phyloP scores from a whole-genome alignment of 2,888 invertebrate genomes.

The Electrophaes corylata region DNA sequence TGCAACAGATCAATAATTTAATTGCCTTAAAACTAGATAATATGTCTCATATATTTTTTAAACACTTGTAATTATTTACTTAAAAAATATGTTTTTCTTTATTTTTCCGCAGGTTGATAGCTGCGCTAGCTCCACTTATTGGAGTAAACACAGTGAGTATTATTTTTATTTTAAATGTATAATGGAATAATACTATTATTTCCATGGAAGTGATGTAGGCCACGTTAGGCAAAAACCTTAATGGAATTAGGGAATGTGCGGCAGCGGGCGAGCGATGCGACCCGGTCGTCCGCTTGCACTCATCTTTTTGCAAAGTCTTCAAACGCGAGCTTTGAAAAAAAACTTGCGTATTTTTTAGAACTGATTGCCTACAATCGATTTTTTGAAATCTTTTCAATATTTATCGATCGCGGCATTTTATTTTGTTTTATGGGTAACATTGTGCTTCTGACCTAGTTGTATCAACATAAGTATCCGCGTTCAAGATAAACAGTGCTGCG shows the following conservation, averaged over 20 bases:
- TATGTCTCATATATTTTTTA: not conserved
- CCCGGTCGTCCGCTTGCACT: slow-evolving; percentile 67
- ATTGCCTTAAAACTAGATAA: not conserved
- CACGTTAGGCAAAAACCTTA: slow-evolving; percentile 50
- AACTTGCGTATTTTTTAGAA: slow-evolving; percentile 2
- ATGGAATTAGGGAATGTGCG: slow-evolving; percentile 60
- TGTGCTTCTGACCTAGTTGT: not conserved
- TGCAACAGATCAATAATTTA: not conserved
- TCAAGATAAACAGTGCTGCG: slow-evolving; percentile 7
- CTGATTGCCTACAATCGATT: slow-evolving; percentile 2
- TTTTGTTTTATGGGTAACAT: not conserved
- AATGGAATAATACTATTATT: slow-evolving; percentile 15
- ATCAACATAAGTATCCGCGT: not conserved
- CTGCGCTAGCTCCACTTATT: slow-evolving; percentile 65
- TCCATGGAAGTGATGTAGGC: slow-evolving; percentile 42
- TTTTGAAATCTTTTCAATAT: not conserved
- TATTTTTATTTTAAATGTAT: slow-evolving; percentile 30
- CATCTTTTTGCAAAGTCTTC: slow-evolving; percentile 75
- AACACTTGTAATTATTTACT: not conserved
- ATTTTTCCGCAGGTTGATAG: slow-evolving; percentile 67
- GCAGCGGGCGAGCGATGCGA: slow-evolving; percentile 49
- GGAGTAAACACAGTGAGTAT: slow-evolving; percentile 72
- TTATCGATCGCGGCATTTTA: not conserved
- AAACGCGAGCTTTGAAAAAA: slow-evolving; percentile 50
- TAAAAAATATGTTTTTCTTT: slow-evolving; percentile 28